Conservation (phyloP, 2,113 vertebrate species). For the Alligator sinensis region DNA sequence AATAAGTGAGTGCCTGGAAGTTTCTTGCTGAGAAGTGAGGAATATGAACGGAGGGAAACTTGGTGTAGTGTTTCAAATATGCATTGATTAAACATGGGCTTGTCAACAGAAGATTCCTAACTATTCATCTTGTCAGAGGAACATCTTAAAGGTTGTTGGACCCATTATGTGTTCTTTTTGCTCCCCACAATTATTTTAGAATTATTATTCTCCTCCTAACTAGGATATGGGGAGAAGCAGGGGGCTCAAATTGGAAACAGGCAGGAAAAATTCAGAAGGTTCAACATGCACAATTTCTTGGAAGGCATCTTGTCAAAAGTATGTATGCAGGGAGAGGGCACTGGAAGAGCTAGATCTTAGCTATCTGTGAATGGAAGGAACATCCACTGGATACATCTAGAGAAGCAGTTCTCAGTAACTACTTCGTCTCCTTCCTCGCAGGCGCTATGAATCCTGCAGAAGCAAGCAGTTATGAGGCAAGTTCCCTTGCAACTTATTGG, state of each 20-base stretch:
- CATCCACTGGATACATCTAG: background rate
- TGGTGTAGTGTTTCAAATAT: background rate
- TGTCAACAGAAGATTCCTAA: background rate
- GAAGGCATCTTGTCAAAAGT: background rate
- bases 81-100: background rate
- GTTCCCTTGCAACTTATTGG: background rate
- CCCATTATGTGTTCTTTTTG: background rate
- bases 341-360: background rate
- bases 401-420: background rate
- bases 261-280: background rate
- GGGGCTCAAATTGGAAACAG: background rate
- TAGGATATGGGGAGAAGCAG: background rate
- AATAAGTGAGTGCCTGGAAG: background rate
- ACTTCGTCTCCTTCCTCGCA: background rate
- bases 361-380: background rate
- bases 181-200: background rate
- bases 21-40: background rate
- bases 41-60: background rate
- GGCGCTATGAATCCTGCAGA: background rate
- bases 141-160: background rate
- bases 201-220: background rate
- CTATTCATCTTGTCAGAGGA: background rate
- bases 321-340: background rate
- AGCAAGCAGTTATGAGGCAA: background rate
- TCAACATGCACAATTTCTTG: background rate